Percentiles rank a stretch among this genome's conserved stretches.
Evolutionary conservation across 92 coral and sea anemone genomes (phyloP).

Genomic region (Plumapathes pennacea): DNA sequence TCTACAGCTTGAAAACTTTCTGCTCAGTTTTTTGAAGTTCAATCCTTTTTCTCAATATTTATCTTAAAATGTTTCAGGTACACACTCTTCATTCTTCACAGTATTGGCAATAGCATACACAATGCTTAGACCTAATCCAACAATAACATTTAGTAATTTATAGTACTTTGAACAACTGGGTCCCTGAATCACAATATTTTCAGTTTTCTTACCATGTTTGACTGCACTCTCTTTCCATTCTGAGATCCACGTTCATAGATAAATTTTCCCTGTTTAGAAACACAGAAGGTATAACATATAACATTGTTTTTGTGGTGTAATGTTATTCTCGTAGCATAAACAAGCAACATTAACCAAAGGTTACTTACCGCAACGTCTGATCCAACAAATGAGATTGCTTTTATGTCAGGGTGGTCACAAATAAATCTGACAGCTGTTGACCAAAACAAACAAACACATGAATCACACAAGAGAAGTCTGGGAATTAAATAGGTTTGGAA

Average conservation of each 20-base stretch:
- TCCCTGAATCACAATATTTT: too few relatives aligned
- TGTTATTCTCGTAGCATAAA: background rate
- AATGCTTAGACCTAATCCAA: too few relatives aligned
- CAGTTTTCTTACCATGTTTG: slow-evolving; percentile 79
- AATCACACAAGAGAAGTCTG: too few relatives aligned
- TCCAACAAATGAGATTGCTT: slow-evolving; percentile 96
- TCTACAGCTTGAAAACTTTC: too few relatives aligned
- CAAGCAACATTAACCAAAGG: background rate
- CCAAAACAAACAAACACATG: background rate
- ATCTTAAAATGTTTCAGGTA: too few relatives aligned
- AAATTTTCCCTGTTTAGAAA: slow-evolving; percentile 71
- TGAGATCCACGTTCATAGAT: slow-evolving; percentile 92
- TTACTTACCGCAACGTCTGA: slow-evolving; percentile 96
- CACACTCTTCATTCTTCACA: too few relatives aligned
- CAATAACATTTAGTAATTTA: too few relatives aligned
- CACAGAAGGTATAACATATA: background rate
- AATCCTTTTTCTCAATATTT: too few relatives aligned
- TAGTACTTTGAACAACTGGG: too few relatives aligned
- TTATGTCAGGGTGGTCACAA: slow-evolving; percentile 87
- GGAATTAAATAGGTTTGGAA: too few relatives aligned
- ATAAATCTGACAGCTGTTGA: slow-evolving; percentile 86
- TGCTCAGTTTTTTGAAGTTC: too few relatives aligned
- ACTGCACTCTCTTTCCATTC: slow-evolving; percentile 94
- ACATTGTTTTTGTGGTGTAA: background rate
- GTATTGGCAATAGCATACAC: too few relatives aligned